Conservation (phyloP, 2,113 vertebrate species). For the Condylura cristata region DNA sequence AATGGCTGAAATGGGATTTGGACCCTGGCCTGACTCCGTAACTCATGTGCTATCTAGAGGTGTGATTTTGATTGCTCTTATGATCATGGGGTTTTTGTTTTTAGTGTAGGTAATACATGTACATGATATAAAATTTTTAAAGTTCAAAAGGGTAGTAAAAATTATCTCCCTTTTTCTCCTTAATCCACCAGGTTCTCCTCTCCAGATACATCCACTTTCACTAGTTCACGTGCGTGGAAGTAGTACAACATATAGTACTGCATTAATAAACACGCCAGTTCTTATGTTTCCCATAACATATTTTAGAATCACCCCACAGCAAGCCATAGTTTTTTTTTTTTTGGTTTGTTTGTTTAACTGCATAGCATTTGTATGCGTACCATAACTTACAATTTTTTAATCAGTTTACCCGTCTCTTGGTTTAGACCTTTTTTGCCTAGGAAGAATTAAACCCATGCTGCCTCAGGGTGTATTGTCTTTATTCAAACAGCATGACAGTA, state of each 20-base stretch:
- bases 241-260: not conserved
- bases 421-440: not conserved
- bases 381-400: slow-evolving; percentile 27
- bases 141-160: not conserved
- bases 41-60: not conserved
- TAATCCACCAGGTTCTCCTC: not conserved
- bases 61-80: not conserved
- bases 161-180: not conserved
- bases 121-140: slow-evolving; percentile 1
- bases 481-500: not conserved
- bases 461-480: not conserved
- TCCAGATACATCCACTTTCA: not conserved
- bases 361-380: not conserved
- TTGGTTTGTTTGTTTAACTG: not conserved
- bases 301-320: not conserved
- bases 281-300: not conserved
- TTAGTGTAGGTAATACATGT: not conserved
- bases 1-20: not conserved
- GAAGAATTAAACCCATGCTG: not conserved
- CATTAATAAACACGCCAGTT: not conserved
- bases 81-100: not conserved
- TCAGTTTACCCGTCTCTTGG: not conserved
- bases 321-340: not conserved
- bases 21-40: not conserved
- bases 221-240: not conserved